Conservation (phyloP, 1,140 invertebrate genomes). For the Micrasema minimum region DNA sequence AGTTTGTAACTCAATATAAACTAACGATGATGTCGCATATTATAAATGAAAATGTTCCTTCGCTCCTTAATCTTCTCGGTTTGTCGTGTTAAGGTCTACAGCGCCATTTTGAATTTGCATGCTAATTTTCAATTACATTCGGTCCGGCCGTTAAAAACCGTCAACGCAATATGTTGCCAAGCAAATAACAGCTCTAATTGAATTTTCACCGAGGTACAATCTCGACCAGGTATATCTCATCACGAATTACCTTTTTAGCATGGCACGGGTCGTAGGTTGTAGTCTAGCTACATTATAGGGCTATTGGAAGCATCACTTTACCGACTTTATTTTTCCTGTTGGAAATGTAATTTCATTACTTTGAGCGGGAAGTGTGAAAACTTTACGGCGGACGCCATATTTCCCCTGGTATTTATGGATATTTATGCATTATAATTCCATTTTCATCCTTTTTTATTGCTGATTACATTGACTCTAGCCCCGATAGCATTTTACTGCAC, state of each 20-base stretch:
- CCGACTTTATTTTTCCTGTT: conserved; percentile 14
- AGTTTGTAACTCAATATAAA: no score
- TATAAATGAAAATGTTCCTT: no score
- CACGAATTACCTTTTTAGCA: conserved; percentile 12
- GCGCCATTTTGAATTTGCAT: conserved; percentile 4
- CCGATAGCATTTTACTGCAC: no score
- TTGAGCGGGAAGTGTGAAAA: conserved; percentile 13
- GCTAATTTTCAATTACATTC: conserved; percentile 32
- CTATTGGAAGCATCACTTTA: conserved; percentile 16
- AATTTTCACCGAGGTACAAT: conserved; percentile 28
- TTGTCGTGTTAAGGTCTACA: neutral
- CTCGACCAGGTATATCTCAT: conserved; percentile 19
- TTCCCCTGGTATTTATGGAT: neutral
- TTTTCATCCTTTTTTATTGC: neutral
- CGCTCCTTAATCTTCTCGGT: neutral
- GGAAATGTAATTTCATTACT: conserved; percentile 29
- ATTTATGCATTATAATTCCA: conserved; percentile 12
- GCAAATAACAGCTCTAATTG: conserved; percentile 24
- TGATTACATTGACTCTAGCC: no score
- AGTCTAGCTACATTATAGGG: neutral
- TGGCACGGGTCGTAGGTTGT: neutral
- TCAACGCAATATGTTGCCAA: conserved; percentile 25
- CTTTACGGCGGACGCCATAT: conserved; percentile 11
- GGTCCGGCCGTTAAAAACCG: conserved; percentile 9
- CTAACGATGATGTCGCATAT: no score